These are phyloP conservation scores for Lepidonotus clava DNA, from an alignment of 2,888 invertebrate genomes.

Conservation along the genomic window DNA sequence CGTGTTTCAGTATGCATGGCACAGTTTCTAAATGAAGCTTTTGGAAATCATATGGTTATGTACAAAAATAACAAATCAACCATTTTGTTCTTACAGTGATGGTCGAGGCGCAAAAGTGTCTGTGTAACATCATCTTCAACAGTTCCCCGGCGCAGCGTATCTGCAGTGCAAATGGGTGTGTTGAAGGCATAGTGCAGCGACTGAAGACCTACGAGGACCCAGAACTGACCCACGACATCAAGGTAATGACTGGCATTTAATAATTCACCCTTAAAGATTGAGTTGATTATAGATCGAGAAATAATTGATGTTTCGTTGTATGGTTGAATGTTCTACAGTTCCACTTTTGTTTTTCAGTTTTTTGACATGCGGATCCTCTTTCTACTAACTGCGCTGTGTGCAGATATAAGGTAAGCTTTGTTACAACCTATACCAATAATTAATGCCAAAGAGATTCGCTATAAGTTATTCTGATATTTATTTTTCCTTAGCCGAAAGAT, in stretches of 20 bases:
- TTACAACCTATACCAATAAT: too few species aligned
- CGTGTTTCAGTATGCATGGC: too few species aligned
- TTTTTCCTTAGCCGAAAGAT: too few species aligned
- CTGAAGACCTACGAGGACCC: constrained; percentile 86
- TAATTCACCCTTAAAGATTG: too few species aligned
- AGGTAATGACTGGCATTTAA: too few species aligned
- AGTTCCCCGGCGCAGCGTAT: constrained; percentile 84
- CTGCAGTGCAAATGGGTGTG: constrained; percentile 84
- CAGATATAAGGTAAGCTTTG: constrained; percentile 83
- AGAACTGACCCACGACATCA: constrained; percentile 86
- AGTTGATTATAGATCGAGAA: background rate
- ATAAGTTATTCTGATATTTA: too few species aligned
- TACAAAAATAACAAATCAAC: too few species aligned
- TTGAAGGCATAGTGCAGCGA: constrained; percentile 87
- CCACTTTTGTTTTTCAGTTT: constrained; percentile 81
- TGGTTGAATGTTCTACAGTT: too few species aligned
- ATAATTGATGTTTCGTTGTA: background rate
- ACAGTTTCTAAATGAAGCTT: too few species aligned
- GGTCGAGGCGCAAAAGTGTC: constrained; percentile 91
- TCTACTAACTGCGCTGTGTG: constrained; percentile 91
- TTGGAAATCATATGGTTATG: too few species aligned
- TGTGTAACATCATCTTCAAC: constrained; percentile 94
- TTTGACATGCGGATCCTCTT: constrained; percentile 94
- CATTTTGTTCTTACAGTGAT: too few species aligned
- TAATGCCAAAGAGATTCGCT: too few species aligned